These are phyloP conservation scores for Sinodicranocentrus sp. DNA, from an alignment of 2,888 invertebrate species.

Conservation along the genomic window DNA sequence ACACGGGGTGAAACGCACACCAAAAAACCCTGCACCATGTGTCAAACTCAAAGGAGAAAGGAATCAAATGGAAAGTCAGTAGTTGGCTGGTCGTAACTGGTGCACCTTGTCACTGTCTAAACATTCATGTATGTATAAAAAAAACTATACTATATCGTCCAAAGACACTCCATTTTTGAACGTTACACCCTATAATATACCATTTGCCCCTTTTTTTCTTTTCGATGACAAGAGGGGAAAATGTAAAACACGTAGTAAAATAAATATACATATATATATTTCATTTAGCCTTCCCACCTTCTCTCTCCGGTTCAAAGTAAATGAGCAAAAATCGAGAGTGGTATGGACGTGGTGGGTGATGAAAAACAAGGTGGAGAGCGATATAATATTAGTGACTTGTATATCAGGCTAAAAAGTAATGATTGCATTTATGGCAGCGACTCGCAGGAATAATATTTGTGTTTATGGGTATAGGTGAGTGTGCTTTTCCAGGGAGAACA, in stretches of 20 bases:
- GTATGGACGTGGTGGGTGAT: constrained; percentile 11
- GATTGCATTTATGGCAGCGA: too few relatives aligned
- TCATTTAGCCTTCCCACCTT: too few relatives aligned
- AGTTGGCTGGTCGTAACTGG: constrained; percentile 70
- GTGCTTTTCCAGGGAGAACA: too few relatives aligned
- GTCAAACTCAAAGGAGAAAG: too few relatives aligned
- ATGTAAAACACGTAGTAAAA: constrained; percentile 26
- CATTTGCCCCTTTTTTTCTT: neutral
- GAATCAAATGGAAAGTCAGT: constrained; percentile 41
- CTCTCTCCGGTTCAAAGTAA: too few relatives aligned
- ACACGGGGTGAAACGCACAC: neutral
- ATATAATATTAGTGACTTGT: neutral
- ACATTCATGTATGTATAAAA: constrained; percentile 44
- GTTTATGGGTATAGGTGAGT: too few relatives aligned
- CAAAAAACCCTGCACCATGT: too few relatives aligned
- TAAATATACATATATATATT: too few relatives aligned
- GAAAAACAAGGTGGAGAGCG: constrained; percentile 24
- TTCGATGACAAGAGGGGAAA: constrained; percentile 45
- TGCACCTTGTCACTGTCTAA: constrained; percentile 69
- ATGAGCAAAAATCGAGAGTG: neutral
- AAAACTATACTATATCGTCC: too few relatives aligned
- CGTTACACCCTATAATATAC: neutral
- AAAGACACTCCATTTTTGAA: constrained; percentile 22
- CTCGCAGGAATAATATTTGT: too few relatives aligned
- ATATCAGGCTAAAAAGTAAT: too few relatives aligned